Percentiles rank a stretch among this genome's conserved stretches.
These are phyloP conservation scores for Pogonophryne albipinna DNA, from an alignment of 2,797 vertebrate genomes.

Conservation along the genomic window DNA sequence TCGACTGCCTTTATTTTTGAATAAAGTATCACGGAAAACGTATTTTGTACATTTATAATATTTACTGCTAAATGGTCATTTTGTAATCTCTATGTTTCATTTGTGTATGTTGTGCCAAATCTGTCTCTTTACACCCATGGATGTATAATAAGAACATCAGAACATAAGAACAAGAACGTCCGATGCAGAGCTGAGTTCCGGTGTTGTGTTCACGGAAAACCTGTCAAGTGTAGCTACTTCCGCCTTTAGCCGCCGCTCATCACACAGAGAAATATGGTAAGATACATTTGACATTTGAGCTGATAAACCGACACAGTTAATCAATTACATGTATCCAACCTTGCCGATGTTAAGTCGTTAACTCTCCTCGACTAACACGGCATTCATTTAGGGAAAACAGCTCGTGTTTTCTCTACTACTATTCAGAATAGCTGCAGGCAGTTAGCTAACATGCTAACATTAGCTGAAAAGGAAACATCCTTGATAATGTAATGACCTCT, in stretches of 20 bases:
- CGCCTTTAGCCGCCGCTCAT: constrained; percentile 72
- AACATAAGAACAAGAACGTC: no score
- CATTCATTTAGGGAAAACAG: accelerated
- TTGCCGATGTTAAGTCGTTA: accelerated
- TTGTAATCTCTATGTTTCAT: neutral
- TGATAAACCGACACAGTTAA: neutral
- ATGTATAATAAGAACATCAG: no score
- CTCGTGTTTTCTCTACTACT: neutral
- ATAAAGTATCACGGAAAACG: neutral
- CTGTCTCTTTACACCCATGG: neutral
- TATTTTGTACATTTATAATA: neutral
- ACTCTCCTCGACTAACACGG: accelerated
- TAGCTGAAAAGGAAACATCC: constrained; percentile 33
- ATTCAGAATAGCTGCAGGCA: constrained; percentile 11
- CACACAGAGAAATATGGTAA: constrained; percentile 82
- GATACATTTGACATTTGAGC: constrained; percentile 13
- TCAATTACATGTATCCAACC: accelerated
- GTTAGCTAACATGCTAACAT: constrained; percentile 63
- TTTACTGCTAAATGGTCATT: neutral
- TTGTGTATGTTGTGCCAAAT: no score
- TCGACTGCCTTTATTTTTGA: neutral
- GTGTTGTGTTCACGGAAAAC: constrained; percentile 61
- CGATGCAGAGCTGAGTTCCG: constrained; percentile 49
- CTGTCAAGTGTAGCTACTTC: constrained; percentile 70
- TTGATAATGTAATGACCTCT: neutral